Evolutionary conservation across 2,797 vertebrate species (phyloP), one percentile per base, ranked within the genome.

Genomic region (Lindbergichthys nudifrons): DNA sequence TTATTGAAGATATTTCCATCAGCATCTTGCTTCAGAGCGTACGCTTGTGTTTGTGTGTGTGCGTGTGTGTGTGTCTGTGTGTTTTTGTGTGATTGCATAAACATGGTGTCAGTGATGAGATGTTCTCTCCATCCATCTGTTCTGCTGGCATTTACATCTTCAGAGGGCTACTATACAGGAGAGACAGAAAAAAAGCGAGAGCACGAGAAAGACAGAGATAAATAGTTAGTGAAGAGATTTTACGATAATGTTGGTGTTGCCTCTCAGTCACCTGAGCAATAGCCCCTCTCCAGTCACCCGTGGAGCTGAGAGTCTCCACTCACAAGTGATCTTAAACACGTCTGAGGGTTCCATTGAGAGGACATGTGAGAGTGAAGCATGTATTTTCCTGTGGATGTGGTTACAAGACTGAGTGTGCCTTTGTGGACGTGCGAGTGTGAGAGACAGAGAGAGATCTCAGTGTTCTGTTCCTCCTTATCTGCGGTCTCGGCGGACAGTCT

Each of bases 91-190:
- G 73, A 77, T 77, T 87, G 81, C 88, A 89, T 91, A 91, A 92
- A 91, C 86, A 89, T 76, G 75, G 87, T 85, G 89, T 87, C 81
- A 77, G 82, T 77, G 84, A 89, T 89, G 89, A 89, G 89, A 91
- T 84, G 87, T 90, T 89, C 86, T 51, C 77, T 84, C 66, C 86
- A 86, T 91, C 93, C 93, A 92, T 93, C 92, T 93, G 92, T 82
- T 93, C 86, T 69, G 73, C 81, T 91, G 90, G 86, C 86, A 88
- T 90, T 89, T 89, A 83, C 81, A 82, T 86, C 81, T 80, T 87
- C 81, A 71, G 77, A 86, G 67, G 69, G 77, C 68, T 66, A 86
- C 80, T 88, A 79, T 77, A 65, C 72, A 82, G 65, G 63, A 75
- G 54, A 76, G 81, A 65, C 0, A 61, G 58, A 73, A 4, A 59